Evolutionary conservation across 1,140 invertebrate genomes (phyloP).

Genomic region (Wasmannia auropunctata): DNA sequence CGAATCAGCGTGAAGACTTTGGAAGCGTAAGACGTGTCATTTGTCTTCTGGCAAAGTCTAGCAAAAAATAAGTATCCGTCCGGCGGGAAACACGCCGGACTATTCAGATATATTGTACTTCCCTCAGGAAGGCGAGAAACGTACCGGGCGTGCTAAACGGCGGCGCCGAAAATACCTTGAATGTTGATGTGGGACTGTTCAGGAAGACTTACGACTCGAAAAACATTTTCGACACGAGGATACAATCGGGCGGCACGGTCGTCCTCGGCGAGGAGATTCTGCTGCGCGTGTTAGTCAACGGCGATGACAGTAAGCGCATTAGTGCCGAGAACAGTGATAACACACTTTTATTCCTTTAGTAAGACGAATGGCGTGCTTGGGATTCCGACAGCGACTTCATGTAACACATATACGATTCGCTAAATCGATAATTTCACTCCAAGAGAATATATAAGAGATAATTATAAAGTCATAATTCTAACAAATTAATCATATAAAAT

Average conservation of each 20-base stretch:
- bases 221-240: conserved; percentile 85
- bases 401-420: background rate
- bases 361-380: conserved; percentile 4
- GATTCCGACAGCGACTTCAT: background rate
- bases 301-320: conserved; percentile 86
- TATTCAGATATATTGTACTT: conserved; percentile 17
- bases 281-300: conserved; percentile 86
- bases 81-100: background rate
- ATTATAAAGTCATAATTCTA: background rate
- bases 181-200: conserved; percentile 87
- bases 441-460: background rate
- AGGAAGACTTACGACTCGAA: conserved; percentile 83
- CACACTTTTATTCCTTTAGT: conserved; percentile 37
- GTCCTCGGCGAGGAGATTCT: conserved; percentile 89
- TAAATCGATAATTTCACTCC: background rate
- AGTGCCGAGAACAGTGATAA: background rate
- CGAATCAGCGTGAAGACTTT: conserved; percentile 78
- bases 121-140: conserved; percentile 81
- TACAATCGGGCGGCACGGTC: conserved; percentile 86
- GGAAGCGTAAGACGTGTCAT: conserved; percentile 76
- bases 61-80: conserved; percentile 17
- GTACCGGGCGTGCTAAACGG: conserved; percentile 85
- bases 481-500: background rate
- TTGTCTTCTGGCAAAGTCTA: background rate
- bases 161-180: conserved; percentile 86